Conservation (phyloP, 2,113 vertebrate species). For the Callithrix jacchus region DNA sequence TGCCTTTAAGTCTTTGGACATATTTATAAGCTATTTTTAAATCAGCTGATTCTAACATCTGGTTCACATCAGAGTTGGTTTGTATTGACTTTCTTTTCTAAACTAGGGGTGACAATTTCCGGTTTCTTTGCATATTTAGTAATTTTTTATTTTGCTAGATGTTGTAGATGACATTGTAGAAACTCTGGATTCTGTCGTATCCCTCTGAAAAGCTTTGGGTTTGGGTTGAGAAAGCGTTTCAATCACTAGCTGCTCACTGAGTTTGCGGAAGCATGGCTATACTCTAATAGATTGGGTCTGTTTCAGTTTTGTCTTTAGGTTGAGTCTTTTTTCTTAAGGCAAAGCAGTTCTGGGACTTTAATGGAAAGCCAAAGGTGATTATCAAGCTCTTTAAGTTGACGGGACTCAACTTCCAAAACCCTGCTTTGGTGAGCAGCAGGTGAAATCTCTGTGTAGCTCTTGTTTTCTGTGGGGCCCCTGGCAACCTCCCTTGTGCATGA, state of each 20-base stretch:
- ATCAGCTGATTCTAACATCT: background rate
- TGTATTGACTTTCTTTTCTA: background rate
- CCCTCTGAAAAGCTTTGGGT: background rate
- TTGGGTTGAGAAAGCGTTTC: background rate
- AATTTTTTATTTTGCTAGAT: too few relatives aligned
- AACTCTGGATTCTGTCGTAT: background rate
- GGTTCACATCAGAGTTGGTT: background rate
- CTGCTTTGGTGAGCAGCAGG: background rate
- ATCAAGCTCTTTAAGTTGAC: background rate
- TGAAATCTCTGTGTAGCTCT: background rate
- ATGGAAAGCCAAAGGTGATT: background rate
- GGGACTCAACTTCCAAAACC: background rate
- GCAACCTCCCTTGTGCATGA: accelerated
- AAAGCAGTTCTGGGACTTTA: background rate
- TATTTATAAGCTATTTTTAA: background rate
- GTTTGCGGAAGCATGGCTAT: accelerated
- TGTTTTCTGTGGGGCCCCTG: background rate
- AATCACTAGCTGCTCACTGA: background rate
- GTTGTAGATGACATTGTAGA: background rate
- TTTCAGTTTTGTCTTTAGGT: background rate
- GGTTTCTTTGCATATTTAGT: background rate
- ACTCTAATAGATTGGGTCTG: accelerated
- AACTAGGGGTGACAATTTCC: background rate
- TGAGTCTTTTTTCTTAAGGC: background rate
- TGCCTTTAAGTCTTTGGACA: background rate